Base-by-base conservation (phyloP, 2,888 invertebrate species). In the Dynastes hyllus region DNA sequence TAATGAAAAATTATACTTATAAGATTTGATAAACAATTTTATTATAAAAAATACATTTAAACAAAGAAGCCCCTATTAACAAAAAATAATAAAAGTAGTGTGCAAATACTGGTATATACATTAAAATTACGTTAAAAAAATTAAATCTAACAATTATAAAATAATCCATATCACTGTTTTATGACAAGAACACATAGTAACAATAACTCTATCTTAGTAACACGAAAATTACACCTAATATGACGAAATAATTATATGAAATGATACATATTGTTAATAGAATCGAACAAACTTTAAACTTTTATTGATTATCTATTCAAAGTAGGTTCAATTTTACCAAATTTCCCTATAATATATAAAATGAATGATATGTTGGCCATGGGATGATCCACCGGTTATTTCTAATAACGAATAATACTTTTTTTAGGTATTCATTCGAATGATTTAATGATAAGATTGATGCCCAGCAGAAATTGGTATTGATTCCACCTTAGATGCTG, bases 401-500 rank as follows among this genome's bases (percentile, higher is more conserved):
- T 45, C 11, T 8, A 11, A 45, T 45, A 45, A 8, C 11, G 45
- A 45, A 11, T 45, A 45, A 45, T 11, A 45, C 11, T 1, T 45
- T 22, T 22, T 45, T 11, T 45, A 11, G 45, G 45, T 45, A 11
- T 45, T 2, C 11, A 45, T 45, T 45, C 45, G 11, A 8, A 45
- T 11, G 45, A n/a, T 9, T 55, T 61, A 58, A 73, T 73, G 73
- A 45, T 73, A 73, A 1, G 73, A 75, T 27, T 75, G 58, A 29
- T 32, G 27, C 3, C 63, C 63, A 29, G 8, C 22, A 2, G 61
- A 61, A 13, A 61, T 40, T 40, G 69, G 69, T 5, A 51, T 29
- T 1, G 2, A 80, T 69, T 80, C 82, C 11, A 83, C 76, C 79
- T 84, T 84, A 0, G 80, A 81, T 8, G 80, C 81, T 55, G 92